Base-by-base conservation (phyloP, 2,113 vertebrate species). In the Phrynosoma blainvillii region DNA sequence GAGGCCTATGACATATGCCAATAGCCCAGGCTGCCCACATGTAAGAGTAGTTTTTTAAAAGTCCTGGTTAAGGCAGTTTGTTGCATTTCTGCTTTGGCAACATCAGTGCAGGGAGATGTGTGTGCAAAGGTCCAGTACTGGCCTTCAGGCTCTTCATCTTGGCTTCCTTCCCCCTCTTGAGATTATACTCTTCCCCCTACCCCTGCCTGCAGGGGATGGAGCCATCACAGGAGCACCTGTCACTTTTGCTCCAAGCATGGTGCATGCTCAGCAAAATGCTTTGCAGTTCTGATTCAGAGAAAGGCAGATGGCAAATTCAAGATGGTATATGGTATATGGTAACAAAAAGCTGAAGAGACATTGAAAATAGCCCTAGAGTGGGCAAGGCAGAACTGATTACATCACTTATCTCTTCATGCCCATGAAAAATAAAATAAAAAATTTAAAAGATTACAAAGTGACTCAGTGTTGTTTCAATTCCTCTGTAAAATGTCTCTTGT, bases 21-120 rank as follows among this genome's bases (percentile, higher is more conserved):
- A 20, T 27, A 3, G 68, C 81, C 68, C 47, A 54, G 13, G 47
- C 71, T 84, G 77, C 84, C 74, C 71, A 30, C 62, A 54, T 84
- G 76, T 88, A 91, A 89, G 81, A 90, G 79, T 76, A 73, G 88
- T 78, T 42, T 36, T 32, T 25, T 90, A 90, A 91, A n/a, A 91
- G 70, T 87, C 16, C 36, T 79, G 88, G 89, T 95, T 95, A 96
- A 95, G 96, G 96, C 96, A 96, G 93, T 91, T 87, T 90, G 92
- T 82, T 91, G 4, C 7, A 89, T 90, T 92, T 82, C 93, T 74
- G 89, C 93, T 93, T 93, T 94, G 94, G 93, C 79, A 89, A 82
- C 80, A 87, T 84, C 92, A 90, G 84, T 86, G 80, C 20, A 30
- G 86, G 86, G 79, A 20, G 30, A 0, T 4, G 20, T 2, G 21